These are phyloP conservation scores for Hydrochoerus hydrochaeris DNA, from an alignment of 2,113 vertebrate species.

Conservation along the genomic window DNA sequence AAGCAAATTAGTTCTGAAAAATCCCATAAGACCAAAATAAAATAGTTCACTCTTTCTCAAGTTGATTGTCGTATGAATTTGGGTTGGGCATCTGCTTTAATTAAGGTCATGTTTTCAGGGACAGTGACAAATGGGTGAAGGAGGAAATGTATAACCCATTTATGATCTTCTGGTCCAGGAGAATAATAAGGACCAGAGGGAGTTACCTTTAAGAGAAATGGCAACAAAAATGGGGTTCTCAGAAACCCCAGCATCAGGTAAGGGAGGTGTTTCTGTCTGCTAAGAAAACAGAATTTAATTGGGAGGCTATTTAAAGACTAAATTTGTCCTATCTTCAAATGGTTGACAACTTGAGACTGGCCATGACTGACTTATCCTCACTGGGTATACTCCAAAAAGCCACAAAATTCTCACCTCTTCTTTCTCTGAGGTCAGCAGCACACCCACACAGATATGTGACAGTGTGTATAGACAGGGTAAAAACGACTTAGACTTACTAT, in stretches of 20 bases:
- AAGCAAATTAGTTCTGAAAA: constrained; percentile 57
- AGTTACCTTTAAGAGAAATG: neutral
- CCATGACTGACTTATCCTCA: neutral
- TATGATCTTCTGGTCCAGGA: neutral
- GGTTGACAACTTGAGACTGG: neutral
- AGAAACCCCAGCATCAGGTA: neutral
- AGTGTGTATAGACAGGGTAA: neutral
- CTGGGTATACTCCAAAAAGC: neutral
- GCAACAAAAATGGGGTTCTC: neutral
- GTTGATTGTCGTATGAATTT: neutral
- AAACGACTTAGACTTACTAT: neutral
- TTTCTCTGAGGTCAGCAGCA: neutral
- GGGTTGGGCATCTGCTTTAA: neutral
- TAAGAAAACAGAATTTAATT: neutral
- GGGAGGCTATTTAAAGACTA: neutral
- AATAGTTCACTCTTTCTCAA: neutral
- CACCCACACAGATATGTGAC: neutral
- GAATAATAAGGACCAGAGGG: neutral
- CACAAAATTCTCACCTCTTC: neutral
- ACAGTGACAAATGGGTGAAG: neutral
- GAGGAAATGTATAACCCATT: neutral
- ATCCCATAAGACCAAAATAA: neutral
- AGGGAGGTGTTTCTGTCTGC: neutral
- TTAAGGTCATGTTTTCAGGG: neutral
- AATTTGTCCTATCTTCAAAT: neutral